Evolutionary conservation across 2,888 invertebrate species (phyloP), one percentile per base, ranked within the genome.

Genomic region (Pristionchus arcanus): DNA sequence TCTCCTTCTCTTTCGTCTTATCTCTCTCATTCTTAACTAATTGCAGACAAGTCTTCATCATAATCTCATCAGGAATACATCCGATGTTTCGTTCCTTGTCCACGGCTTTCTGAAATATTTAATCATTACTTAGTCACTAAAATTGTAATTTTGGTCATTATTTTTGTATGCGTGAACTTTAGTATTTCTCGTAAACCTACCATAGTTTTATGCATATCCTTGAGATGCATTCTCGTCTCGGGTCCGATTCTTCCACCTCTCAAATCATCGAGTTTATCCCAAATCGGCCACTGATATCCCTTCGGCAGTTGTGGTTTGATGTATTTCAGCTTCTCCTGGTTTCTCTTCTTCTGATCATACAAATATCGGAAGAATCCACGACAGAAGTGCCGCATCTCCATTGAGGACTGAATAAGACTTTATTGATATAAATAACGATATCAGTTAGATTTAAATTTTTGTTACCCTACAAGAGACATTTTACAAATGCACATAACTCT

Each of bases 311-410:
- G 42, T 4, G 87, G 87, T 68, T 68, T 66, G 66, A 87, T 68
- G 42, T 68, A 53, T 25, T 28, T 13, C 66, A 68, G 16, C 68
- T 68, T 66, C 21, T 42, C 66, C 25, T 37, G 28, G 9, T n/a
- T 66, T 49, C 68, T 28, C 66, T 87, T 87, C 42, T 34, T 66
- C 28, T 25, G 37, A 42, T 87, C 87, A 28, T 49, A 28, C n/a
- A 68, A 42, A 55, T 87, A 87, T 16, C 53, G 66, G 68, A 87
- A 87, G 87, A 87, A 66, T 21, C 68, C 53, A 37, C 87, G 66
- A 19, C 42, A 42, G 87, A 87, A 87, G 21, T 66, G n/a, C 16
- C 87, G 87, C 66, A 87, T 87, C 11, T 87, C 87, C 87, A 87
- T 68, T 15, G 87, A 34, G 4, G 66, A 42, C 87, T 87, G 68